Evolutionary conservation across 2,888 invertebrate genomes (phyloP).

Genomic region (Sicus ferrugineus): DNA sequence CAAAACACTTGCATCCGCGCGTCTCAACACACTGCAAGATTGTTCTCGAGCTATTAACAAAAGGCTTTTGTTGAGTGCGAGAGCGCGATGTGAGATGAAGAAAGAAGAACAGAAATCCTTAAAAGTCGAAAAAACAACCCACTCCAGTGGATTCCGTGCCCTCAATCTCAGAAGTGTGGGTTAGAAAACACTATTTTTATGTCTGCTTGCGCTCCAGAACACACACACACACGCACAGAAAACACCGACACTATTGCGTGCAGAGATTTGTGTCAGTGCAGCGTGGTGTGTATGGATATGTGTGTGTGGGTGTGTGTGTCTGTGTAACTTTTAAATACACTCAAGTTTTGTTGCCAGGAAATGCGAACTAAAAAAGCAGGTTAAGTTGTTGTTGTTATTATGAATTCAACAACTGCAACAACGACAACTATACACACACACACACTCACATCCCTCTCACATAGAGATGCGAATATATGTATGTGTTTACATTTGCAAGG

Average conservation of each 20-base stretch:
- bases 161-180: neutral
- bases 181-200: constrained; percentile 4
- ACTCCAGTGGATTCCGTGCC: neutral
- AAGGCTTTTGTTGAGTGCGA: too few species aligned
- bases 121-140: neutral
- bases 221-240: neutral
- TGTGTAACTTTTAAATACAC: constrained; percentile 10
- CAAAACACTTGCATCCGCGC: too few species aligned
- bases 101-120: neutral
- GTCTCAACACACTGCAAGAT: too few species aligned
- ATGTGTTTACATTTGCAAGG: neutral
- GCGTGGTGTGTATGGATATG: neutral
- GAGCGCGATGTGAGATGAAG: too few species aligned
- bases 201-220: neutral
- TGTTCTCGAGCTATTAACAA: too few species aligned
- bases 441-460: neutral
- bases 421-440: neutral
- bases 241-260: neutral
- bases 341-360: constrained; percentile 20
- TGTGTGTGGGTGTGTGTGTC: neutral
- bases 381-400: constrained; percentile 10
- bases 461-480: neutral
- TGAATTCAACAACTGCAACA: neutral
- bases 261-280: neutral
- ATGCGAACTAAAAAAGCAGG: constrained; percentile 15